phyloP scores from a whole-genome alignment of 2,797 vertebrate species.

The Arremon aurantiirostris region DNA sequence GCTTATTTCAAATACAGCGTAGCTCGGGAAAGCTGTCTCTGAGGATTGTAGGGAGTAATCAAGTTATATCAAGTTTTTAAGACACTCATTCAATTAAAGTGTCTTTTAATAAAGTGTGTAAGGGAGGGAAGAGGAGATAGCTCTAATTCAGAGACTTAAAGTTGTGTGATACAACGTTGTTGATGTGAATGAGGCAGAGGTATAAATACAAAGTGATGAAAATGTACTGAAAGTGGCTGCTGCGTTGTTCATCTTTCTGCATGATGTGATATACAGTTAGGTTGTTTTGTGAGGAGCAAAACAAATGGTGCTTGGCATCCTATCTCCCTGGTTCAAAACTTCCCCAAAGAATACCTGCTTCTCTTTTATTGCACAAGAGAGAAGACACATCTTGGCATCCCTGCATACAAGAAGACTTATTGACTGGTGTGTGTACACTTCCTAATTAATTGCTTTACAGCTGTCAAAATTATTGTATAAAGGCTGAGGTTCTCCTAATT shows the following conservation, averaged over 20 bases:
- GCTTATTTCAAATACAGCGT: not conserved
- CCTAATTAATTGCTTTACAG: not conserved
- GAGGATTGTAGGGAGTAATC: not conserved
- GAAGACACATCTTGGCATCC: not conserved
- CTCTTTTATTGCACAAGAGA: not conserved
- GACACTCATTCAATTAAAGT: not conserved
- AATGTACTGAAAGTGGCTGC: not conserved
- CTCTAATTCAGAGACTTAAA: not conserved
- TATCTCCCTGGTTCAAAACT: not conserved
- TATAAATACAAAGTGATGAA: not conserved
- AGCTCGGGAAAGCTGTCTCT: not conserved
- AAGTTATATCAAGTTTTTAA: not conserved
- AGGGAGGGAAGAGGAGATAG: not conserved
- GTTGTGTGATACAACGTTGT: not conserved
- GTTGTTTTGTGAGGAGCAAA: not conserved
- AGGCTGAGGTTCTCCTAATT: not conserved
- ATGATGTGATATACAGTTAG: rapidly evolving
- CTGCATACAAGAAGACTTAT: not conserved
- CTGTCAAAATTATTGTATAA: not conserved
- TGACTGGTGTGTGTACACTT: not conserved
- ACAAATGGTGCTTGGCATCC: not conserved
- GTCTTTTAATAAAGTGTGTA: not conserved
- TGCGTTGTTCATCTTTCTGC: not conserved
- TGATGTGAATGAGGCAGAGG: not conserved
- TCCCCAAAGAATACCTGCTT: not conserved